phyloP scores from a whole-genome alignment of 92 coral and sea anemone genomes.

The Parazoanthus swiftii region DNA sequence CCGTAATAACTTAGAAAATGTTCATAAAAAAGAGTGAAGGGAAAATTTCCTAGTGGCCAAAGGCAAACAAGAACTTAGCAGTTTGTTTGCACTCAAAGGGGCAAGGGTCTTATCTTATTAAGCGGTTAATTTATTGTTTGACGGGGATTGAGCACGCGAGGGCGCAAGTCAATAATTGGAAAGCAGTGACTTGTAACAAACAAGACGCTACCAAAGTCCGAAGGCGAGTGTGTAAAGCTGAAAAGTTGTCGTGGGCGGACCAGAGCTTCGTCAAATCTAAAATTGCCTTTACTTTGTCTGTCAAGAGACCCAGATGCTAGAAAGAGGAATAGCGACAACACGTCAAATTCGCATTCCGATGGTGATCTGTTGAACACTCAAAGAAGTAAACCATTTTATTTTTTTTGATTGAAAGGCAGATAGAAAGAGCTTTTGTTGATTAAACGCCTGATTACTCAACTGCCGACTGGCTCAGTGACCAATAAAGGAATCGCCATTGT shows the following conservation, averaged over 20 bases:
- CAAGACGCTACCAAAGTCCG: not conserved
- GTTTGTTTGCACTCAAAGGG: slow-evolving; percentile 15
- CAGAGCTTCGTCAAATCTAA: not conserved
- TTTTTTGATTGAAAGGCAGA: not conserved
- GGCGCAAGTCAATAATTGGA: slow-evolving; percentile 36
- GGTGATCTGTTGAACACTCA: not conserved
- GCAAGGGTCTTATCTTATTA: slow-evolving; percentile 6
- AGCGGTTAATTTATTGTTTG: slow-evolving; percentile 24
- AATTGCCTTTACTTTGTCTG: not conserved
- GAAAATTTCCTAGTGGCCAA: not conserved
- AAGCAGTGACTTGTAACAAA: slow-evolving; percentile 1
- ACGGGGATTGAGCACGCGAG: slow-evolving; percentile 33
- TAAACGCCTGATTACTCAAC: not conserved
- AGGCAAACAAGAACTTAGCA: not conserved
- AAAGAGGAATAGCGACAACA: not conserved
- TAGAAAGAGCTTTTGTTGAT: not conserved
- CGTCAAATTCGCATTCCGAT: not conserved
- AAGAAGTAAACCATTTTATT: not conserved
- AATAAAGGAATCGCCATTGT: not conserved
- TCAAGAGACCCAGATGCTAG: not conserved
- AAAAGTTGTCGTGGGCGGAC: not conserved
- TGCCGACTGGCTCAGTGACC: not conserved
- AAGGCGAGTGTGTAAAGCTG: not conserved
- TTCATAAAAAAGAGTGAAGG: not conserved
- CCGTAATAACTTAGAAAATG: not conserved